These are phyloP conservation scores for Nomada fucata DNA, from an alignment of 2,888 invertebrate species.

Conservation along the genomic window DNA sequence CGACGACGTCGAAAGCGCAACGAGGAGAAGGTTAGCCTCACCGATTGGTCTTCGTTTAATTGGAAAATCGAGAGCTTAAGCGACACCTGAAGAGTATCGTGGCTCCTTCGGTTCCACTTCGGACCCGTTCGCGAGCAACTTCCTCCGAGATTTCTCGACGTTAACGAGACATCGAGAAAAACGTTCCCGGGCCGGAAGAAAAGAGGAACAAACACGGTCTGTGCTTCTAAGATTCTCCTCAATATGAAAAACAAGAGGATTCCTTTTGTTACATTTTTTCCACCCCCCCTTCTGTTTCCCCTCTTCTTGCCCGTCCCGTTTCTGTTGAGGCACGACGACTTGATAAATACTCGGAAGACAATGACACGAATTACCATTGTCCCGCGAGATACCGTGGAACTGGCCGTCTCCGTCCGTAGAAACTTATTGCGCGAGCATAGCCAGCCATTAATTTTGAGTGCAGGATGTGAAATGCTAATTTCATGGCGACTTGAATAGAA, in stretches of 20 bases:
- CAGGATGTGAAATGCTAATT: slow-evolving; percentile 16
- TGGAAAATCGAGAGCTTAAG: slow-evolving; percentile 44
- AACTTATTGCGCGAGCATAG: slow-evolving; percentile 18
- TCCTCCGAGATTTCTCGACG: slow-evolving; percentile 5
- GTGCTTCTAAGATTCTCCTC: not conserved
- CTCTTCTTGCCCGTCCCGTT: not conserved
- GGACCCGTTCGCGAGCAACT: slow-evolving; percentile 4
- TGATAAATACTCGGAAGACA: slow-evolving; percentile 46
- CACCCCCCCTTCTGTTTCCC: not conserved
- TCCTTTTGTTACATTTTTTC: not conserved
- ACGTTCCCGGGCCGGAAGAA: not conserved
- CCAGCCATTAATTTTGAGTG: slow-evolving; percentile 12
- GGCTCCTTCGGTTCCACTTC: slow-evolving; percentile 11
- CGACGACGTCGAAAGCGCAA: slow-evolving; percentile 16
- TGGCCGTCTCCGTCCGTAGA: slow-evolving; percentile 6
- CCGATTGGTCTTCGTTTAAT: slow-evolving; percentile 40
- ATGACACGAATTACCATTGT: slow-evolving; percentile 53
- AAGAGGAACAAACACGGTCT: not conserved
- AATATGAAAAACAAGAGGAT: slow-evolving; percentile 5
- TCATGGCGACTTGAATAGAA: not conserved
- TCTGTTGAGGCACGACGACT: not conserved
- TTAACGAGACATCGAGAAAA: slow-evolving; percentile 41
- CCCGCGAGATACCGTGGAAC: slow-evolving; percentile 16
- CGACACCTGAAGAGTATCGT: slow-evolving; percentile 39
- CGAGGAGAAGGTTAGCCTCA: slow-evolving; percentile 4